Conservation (phyloP, 2,888 invertebrate genomes). For the Druceiella hillmani region DNA sequence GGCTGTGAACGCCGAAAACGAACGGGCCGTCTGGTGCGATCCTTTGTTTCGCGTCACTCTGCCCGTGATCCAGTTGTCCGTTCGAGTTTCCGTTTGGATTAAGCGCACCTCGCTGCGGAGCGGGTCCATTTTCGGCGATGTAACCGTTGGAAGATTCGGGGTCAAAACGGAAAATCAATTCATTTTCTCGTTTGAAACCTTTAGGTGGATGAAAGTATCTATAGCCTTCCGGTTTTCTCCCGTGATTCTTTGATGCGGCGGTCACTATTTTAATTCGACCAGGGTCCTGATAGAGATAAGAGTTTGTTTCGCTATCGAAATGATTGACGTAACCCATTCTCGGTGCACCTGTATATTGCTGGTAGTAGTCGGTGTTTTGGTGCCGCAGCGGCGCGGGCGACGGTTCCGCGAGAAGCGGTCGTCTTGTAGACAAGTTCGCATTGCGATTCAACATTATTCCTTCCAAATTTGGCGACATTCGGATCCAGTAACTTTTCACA, state of each 20-base stretch:
- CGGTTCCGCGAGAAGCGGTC: constrained; percentile 47
- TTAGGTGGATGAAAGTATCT: too few species aligned
- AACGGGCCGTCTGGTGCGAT: constrained; percentile 49
- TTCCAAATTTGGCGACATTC: constrained; percentile 50
- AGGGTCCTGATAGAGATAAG: too few species aligned
- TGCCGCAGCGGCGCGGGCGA: constrained; percentile 35
- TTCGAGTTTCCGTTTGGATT: too few species aligned
- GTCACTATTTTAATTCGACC: too few species aligned
- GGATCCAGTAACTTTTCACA: too few species aligned
- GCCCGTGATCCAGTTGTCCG: background rate
- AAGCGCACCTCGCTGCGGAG: background rate
- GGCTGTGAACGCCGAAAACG: constrained; percentile 56
- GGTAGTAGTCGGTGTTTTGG: too few species aligned
- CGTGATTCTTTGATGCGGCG: too few species aligned
- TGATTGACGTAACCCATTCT: too few species aligned
- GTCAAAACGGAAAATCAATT: constrained; percentile 47
- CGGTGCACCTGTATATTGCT: too few species aligned
- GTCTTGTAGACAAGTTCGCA: constrained; percentile 45
- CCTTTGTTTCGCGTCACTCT: background rate
- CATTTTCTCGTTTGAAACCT: constrained; percentile 44
- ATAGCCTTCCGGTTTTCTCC: too few species aligned
- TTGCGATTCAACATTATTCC: constrained; percentile 50
- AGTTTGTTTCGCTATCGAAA: too few species aligned
- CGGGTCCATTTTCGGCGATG: constrained; percentile 38
- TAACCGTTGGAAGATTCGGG: constrained; percentile 45